Evolutionary conservation across 2,888 invertebrate genomes (phyloP), one percentile per base, ranked within the genome.

Genomic region (Gerris lacustris): DNA sequence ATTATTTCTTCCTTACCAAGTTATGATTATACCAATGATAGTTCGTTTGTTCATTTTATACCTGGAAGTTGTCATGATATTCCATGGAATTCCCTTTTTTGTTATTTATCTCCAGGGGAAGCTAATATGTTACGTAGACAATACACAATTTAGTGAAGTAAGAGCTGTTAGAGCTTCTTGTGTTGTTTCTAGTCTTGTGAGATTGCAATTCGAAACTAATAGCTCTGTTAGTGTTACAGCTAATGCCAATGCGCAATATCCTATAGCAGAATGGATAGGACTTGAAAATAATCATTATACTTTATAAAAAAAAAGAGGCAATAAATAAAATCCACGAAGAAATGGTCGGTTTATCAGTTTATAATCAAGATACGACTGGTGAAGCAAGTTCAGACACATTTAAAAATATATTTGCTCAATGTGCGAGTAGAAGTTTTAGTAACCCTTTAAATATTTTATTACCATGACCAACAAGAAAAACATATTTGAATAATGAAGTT

Each of bases 1-100:
- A 55, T 55, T 7, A 55, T 15, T 7, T 9, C 55, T 55, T 9
- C 55, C 15, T 55, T 55, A 55, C 55, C 55, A 7, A 55, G 55
- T 55, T 55, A 55, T 55, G 55, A 7, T 7, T 55, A 55, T 55
- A 55, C 7, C 9, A 55, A 55, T 9, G 55, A 55, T 9, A 9
- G 9, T 7, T 15, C 55, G 55, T 55, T 9, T 7, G 55, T 55
- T 9, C 55, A 55, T 7, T 55, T 55, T 55, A 55, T 55, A 9
- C 55, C 55, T 9, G 9, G 55, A 44, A 63, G 69, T 43, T 44
- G n/a, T 11, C 69, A 69, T 64, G 69, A 69, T 43, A 69, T 69
- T 31, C 69, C 69, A 9, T 69, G 69, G 69, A 69, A 69, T 45
- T 69, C 63, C 44, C 45, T 69, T 7, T 69, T 69, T 5, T 69